Conservation (phyloP, 2,888 invertebrate species). For the Stenoptilia bipunctidactyla region DNA sequence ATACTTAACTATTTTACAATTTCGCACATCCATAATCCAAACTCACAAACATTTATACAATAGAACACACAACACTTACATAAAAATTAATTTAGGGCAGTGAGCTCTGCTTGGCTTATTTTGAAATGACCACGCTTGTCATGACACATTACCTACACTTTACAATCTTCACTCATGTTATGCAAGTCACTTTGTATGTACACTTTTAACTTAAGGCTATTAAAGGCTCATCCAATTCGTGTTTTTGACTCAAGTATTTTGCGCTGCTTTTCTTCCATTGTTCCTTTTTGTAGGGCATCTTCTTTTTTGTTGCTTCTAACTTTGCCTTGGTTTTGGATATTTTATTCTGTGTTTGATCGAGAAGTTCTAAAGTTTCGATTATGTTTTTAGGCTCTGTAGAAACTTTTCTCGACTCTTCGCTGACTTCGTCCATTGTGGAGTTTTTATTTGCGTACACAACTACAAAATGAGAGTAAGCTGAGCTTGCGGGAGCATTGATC, state of each 20-base stretch:
- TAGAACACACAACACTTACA: conserved; percentile 27
- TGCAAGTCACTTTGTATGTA: conserved; percentile 52
- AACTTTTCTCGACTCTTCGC: conserved; percentile 50
- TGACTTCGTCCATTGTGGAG: conserved; percentile 71
- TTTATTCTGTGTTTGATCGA: conserved; percentile 71
- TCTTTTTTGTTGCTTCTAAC: conserved; percentile 65
- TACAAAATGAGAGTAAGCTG: conserved; percentile 85
- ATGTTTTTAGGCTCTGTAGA: conserved; percentile 81
- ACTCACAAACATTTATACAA: conserved; percentile 16
- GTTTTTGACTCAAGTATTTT: conserved; percentile 45
- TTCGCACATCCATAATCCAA: too few relatives aligned
- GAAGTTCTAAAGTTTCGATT: conserved; percentile 81
- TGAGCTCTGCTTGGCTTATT: conserved; percentile 37
- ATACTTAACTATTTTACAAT: too few relatives aligned
- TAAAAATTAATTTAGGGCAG: conserved; percentile 43
- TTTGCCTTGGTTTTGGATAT: conserved; percentile 76
- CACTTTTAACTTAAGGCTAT: conserved; percentile 76
- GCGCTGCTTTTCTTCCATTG: conserved; percentile 56
- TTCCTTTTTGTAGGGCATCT: conserved; percentile 46
- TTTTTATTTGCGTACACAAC: conserved; percentile 89
- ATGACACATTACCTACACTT: conserved; percentile 22
- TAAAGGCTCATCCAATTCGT: conserved; percentile 74
- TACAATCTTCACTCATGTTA: conserved; percentile 41
- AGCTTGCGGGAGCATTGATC: conserved; percentile 85
- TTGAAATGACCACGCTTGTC: conserved; percentile 24